Conservation (phyloP, 2,113 vertebrate species). For the Speoplatyrhinus poulsoni region DNA sequence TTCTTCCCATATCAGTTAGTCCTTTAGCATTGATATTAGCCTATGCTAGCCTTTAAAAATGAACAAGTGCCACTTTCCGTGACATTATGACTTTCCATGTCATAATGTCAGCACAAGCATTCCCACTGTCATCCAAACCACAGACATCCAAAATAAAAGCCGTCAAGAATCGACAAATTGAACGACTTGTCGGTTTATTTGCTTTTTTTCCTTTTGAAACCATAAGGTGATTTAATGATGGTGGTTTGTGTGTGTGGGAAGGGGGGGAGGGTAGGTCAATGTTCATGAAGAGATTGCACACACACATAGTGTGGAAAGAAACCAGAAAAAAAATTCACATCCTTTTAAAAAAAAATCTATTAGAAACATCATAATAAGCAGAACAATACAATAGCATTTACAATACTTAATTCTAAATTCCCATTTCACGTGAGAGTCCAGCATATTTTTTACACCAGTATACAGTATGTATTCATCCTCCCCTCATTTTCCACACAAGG, state of each 20-base stretch:
- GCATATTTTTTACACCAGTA: conserved; percentile 88
- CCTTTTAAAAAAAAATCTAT: conserved; percentile 99
- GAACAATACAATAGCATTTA: conserved; percentile 99
- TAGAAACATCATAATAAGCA: conserved; percentile 99
- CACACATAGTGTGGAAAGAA: conserved; percentile 96
- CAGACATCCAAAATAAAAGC: conserved; percentile 87
- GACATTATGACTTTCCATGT: not conserved
- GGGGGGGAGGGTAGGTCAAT: conserved; percentile 80
- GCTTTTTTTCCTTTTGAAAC: conserved; percentile 70
- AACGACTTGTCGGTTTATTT: conserved; percentile 74
- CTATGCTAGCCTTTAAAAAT: not conserved
- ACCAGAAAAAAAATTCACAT: conserved; percentile 83
- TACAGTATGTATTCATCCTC: conserved; percentile 88
- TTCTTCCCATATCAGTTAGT: conserved; percentile 79
- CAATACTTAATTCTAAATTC: conserved; percentile 99
- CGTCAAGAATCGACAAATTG: conserved; percentile 65
- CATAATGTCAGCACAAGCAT: conserved; percentile 72
- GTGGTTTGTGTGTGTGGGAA: conserved; percentile 62
- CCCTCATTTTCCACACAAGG: conserved; percentile 74
- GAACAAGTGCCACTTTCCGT: too few relatives aligned
- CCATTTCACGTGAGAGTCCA: conserved; percentile 96
- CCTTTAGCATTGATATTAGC: not conserved
- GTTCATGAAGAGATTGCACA: conserved; percentile 94
- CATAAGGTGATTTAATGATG: conserved; percentile 84
- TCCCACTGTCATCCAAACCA: conserved; percentile 17